These are phyloP conservation scores for Cryptocephalus moraei DNA, from an alignment of 2,888 invertebrate species.

Conservation along the genomic window DNA sequence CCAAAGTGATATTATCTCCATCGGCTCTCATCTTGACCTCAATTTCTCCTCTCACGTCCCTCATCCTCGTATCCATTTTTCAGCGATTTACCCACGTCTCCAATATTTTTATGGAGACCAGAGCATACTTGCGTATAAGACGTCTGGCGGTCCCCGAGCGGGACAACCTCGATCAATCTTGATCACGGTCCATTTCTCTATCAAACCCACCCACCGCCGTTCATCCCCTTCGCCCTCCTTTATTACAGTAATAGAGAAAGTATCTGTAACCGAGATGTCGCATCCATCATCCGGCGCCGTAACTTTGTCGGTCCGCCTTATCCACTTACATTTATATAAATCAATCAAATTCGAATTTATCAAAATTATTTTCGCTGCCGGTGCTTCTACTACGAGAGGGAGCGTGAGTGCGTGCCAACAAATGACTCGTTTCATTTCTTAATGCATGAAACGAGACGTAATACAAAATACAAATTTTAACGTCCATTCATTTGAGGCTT, in stretches of 20 bases:
- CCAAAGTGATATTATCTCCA: too few species aligned
- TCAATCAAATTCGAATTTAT: slow-evolving; percentile 26
- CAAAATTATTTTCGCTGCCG: slow-evolving; percentile 18
- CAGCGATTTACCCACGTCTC: too few species aligned
- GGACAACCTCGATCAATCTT: slow-evolving; percentile 17
- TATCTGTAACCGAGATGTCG: slow-evolving; percentile 15
- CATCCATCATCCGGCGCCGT: slow-evolving; percentile 24
- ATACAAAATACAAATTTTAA: too few species aligned
- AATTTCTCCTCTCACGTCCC: too few species aligned
- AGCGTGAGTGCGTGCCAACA: too few species aligned
- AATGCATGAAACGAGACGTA: too few species aligned
- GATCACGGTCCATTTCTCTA: slow-evolving; percentile 17
- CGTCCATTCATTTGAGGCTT: too few species aligned
- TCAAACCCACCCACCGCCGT: slow-evolving; percentile 3
- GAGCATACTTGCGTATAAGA: slow-evolving; percentile 8
- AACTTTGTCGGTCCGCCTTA: slow-evolving; percentile 21
- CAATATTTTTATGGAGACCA: slow-evolving; percentile 9
- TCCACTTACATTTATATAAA: slow-evolving; percentile 27
- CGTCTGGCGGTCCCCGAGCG: slow-evolving; percentile 4
- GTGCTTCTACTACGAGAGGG: too few species aligned
- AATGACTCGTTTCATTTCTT: too few species aligned
- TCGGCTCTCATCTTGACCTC: too few species aligned
- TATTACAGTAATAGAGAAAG: slow-evolving; percentile 15
- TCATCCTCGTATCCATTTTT: too few species aligned
- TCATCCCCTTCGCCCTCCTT: slow-evolving; percentile 9